Base-by-base conservation (phyloP, 2,797 vertebrate genomes). In the Paedocypris micromegethes region DNA sequence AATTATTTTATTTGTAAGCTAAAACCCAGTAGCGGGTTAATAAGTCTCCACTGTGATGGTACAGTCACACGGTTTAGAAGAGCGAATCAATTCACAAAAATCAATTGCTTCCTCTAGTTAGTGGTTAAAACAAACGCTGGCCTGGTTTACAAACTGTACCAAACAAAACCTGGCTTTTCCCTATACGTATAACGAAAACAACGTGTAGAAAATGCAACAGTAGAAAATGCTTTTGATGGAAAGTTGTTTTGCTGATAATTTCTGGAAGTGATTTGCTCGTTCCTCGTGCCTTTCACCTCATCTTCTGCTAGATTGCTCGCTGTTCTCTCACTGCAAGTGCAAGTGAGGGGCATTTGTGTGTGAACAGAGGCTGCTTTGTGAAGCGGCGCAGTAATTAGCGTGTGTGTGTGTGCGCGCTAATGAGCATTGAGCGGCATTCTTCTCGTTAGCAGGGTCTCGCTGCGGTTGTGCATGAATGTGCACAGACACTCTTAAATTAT, bases 341-440 rank as follows among this genome's bases (percentile, higher is more conserved):
- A 61, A 46, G 49, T 50, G 65, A 38, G 62, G 58, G 48, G 67
- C 63, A 68, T 53, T 48, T 63, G 61, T 54, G 54, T 71, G 78
- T 68, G 75, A 77, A 77, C 78, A 77, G 71, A 77, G 68, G 46
- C 61, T 5, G 71, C 67, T 72, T 77, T 79, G 75, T 79, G 65
- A 70, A 66, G 61, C 56, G 67, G 71, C 64, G 40, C 55, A 66
- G 64, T 75, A 77, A 79, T 79, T 79, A 66, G 53, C 73, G 45
- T 63, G 66, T 75, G 65, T 65, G 61, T 72, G 49, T 67, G 46
- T 64, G 60, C 53, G 75, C 76, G 75, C 76, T 90, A 90, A 90
- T 86, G 86, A 90, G 87, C 77, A 70, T 78, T 72, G 83, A 87
- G 82, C 78, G 85, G 75, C 79, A 85, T 86, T 86, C 78, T 65